phyloP scores from a whole-genome alignment of 2,113 vertebrate species.

The Cephalopholis sonnerati region DNA sequence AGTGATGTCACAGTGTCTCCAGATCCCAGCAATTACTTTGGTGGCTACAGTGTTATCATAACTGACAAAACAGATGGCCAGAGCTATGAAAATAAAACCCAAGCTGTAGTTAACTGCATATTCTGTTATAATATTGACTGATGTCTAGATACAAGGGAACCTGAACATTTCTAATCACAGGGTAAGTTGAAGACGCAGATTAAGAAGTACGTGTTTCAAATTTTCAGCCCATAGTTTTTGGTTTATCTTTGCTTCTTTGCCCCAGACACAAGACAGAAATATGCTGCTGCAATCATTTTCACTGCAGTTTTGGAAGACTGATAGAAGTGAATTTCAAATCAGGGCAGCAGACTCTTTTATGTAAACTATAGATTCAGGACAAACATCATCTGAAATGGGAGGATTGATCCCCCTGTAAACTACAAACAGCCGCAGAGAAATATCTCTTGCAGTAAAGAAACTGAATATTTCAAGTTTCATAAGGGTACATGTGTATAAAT shows the following conservation, averaged over 20 bases:
- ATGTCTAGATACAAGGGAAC: neutral
- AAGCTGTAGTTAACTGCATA: neutral
- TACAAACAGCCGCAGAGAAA: neutral
- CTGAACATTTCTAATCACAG: neutral
- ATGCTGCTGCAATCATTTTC: neutral
- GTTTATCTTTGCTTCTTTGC: neutral
- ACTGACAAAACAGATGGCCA: neutral
- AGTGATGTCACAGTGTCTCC: neutral
- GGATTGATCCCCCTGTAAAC: constrained; percentile 20
- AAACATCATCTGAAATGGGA: constrained; percentile 9
- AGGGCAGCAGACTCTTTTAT: neutral
- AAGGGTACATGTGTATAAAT: constrained; percentile 29
- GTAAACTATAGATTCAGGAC: constrained; percentile 12
- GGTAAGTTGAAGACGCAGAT: neutral
- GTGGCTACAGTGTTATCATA: neutral
- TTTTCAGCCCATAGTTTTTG: neutral
- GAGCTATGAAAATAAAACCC: neutral
- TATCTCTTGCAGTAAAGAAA: constrained; percentile 1
- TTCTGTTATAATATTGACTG: neutral
- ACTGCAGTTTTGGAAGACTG: neutral
- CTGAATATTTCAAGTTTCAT: constrained; percentile 24
- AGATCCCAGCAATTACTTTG: neutral
- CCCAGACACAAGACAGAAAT: neutral
- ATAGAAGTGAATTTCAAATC: constrained; percentile 24
- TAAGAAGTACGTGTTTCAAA: neutral